A percentile compares a stretch with the other conserved stretches of the same genome.
Conservation (phyloP, 2,113 vertebrate species). For the Peromyscus polionotus region DNA sequence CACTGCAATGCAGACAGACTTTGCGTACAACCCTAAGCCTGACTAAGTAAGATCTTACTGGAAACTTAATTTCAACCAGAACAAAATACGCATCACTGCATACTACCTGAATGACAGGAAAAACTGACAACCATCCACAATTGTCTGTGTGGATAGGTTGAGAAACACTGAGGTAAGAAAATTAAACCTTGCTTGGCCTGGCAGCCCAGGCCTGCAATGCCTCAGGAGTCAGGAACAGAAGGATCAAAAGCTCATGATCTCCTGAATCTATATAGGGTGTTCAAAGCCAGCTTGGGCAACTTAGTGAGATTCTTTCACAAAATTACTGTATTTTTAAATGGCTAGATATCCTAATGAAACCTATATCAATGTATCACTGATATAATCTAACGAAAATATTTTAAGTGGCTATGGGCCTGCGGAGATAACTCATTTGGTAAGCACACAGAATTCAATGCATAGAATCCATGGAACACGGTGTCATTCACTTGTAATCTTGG, state of each 20-base stretch:
- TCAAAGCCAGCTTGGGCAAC: not conserved
- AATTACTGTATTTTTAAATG: not conserved
- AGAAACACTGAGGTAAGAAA: not conserved
- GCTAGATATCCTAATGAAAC: not conserved
- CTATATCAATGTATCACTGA: too few relatives aligned
- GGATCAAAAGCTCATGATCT: not conserved
- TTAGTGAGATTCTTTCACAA: not conserved
- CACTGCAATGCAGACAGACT: not conserved
- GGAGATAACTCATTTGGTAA: not conserved
- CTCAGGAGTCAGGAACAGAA: not conserved
- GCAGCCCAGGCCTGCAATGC: not conserved
- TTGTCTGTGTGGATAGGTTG: not conserved
- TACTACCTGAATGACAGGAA: slow-evolving; percentile 11
- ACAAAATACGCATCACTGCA: not conserved
- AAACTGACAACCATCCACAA: not conserved
- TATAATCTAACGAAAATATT: not conserved
- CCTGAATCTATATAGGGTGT: too few relatives aligned
- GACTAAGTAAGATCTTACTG: slow-evolving; percentile 13
- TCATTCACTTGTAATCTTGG: not conserved
- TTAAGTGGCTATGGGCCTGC: not conserved
- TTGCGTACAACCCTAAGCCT: not conserved
- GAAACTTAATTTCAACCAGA: not conserved
- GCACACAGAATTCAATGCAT: not conserved
- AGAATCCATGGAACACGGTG: not conserved
- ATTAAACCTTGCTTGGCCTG: not conserved